phyloP scores from a whole-genome alignment of 2,888 invertebrate genomes.

The Tromatobia lineatoria region DNA sequence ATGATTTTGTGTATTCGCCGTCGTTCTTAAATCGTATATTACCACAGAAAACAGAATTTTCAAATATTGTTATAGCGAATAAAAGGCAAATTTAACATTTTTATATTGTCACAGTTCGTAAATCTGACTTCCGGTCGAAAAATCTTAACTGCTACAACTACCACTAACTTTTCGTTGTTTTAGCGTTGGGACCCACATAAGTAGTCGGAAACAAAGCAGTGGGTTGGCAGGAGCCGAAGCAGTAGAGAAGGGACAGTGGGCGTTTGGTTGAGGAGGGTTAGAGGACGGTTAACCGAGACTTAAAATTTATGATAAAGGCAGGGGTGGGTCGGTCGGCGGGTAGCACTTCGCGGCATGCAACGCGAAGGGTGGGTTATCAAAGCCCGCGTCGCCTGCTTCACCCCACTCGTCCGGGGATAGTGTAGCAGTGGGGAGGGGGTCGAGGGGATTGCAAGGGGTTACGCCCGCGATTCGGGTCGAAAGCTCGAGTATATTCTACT shows the following conservation, averaged over 20 bases:
- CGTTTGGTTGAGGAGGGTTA: conserved; percentile 59
- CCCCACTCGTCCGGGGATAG: conserved; percentile 5
- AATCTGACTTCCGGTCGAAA: too few relatives aligned
- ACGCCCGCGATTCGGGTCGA: conserved; percentile 68
- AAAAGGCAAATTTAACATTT: too few relatives aligned
- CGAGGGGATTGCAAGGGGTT: conserved; percentile 52
- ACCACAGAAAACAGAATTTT: too few relatives aligned
- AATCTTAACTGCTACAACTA: too few relatives aligned
- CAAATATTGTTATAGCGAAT: too few relatives aligned
- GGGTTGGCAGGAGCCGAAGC: conserved; percentile 13
- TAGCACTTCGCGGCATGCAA: conserved; percentile 69
- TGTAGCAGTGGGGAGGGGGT: conserved; percentile 29
- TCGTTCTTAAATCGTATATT: too few relatives aligned
- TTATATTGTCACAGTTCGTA: too few relatives aligned
- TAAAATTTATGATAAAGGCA: conserved; percentile 73
- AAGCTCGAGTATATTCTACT: conserved; percentile 71
- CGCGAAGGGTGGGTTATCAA: conserved; percentile 67
- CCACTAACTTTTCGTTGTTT: background rate
- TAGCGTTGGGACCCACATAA: background rate
- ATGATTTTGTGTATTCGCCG: too few relatives aligned
- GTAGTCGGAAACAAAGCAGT: conserved; percentile 8
- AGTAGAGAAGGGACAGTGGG: conserved; percentile 37
- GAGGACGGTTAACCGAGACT: conserved; percentile 70
- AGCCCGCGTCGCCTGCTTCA: conserved; percentile 65
- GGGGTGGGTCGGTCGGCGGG: conserved; percentile 49